A percentile compares a stretch with the other conserved stretches of the same genome.
Conservation (phyloP, 2,888 invertebrate species). For the Epinotia demarniana region DNA sequence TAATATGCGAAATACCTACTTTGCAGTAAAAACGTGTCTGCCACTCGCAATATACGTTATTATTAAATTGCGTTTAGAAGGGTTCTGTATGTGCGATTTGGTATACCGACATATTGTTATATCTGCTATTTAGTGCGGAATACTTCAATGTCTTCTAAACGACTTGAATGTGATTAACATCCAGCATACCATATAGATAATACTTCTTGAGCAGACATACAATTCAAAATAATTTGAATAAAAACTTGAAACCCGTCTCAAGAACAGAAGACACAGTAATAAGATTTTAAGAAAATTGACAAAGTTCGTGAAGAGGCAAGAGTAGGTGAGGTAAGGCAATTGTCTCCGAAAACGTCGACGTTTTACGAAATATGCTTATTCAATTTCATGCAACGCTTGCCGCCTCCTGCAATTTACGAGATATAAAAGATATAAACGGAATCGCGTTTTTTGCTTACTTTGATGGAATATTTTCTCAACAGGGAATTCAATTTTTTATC, state of each 20-base stretch:
- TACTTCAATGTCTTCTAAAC: background rate
- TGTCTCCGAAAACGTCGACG: conserved; percentile 84
- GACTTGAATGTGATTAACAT: background rate
- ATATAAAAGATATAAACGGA: conserved; percentile 85
- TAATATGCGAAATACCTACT: conserved; percentile 73
- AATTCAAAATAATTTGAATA: conserved; percentile 53
- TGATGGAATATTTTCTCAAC: conserved; percentile 83
- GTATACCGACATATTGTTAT: conserved; percentile 8
- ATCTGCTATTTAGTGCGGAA: background rate
- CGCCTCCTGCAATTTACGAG: conserved; percentile 85
- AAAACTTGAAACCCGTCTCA: conserved; percentile 67
- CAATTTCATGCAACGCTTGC: conserved; percentile 85
- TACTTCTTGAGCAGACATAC: conserved; percentile 19
- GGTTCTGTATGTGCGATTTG: conserved; percentile 51
- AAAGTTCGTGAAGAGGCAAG: conserved; percentile 82
- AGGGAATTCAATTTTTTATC: conserved; percentile 81
- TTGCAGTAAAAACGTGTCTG: conserved; percentile 72
- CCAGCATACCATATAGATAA: background rate
- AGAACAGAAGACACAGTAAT: conserved; percentile 76
- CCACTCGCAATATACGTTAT: conserved; percentile 65
- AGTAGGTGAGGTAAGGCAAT: conserved; percentile 85
- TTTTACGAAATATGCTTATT: conserved; percentile 86
- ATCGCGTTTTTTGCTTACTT: conserved; percentile 85
- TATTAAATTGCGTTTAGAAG: conserved; percentile 74
- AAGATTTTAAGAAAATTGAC: conserved; percentile 82